Conservation (phyloP, 2,797 vertebrate genomes). For the Schizopygopsis pylzovi region DNA sequence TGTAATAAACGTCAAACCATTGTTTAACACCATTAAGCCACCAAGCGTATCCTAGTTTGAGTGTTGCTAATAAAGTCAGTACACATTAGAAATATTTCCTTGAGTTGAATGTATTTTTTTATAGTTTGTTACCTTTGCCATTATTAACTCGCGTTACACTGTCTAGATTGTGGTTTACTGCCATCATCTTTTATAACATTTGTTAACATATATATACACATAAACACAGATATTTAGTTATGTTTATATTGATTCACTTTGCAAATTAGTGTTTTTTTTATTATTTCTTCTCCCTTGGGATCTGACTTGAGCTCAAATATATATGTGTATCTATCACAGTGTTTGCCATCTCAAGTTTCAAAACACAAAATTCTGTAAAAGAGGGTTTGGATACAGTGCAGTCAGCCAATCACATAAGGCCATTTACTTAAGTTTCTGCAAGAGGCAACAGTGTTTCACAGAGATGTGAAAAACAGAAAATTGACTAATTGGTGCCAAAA, state of each 20-base stretch:
- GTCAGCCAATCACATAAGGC: not conserved
- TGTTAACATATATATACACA: not conserved
- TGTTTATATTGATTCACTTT: not conserved
- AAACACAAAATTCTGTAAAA: not conserved
- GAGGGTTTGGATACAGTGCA: not conserved
- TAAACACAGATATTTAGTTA: too few relatives aligned
- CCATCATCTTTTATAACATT: not conserved
- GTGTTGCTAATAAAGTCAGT: not conserved
- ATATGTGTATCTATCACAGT: not conserved
- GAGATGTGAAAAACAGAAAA: too few relatives aligned
- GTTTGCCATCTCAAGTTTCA: not conserved
- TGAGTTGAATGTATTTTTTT: not conserved
- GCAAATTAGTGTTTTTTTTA: not conserved
- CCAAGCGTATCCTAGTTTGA: too few relatives aligned
- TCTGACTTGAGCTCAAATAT: not conserved
- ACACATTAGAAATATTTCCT: not conserved
- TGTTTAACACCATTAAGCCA: not conserved
- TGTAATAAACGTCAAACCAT: not conserved
- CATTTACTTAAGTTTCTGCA: not conserved
- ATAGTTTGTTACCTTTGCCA: not conserved
- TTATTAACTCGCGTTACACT: not conserved
- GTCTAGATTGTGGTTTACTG: not conserved
- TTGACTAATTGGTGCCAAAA: not conserved
- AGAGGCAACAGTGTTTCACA: too few relatives aligned
- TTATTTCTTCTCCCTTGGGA: not conserved